Base-by-base conservation (phyloP, 2,888 invertebrate genomes). In the Andricus quercusramuli region DNA sequence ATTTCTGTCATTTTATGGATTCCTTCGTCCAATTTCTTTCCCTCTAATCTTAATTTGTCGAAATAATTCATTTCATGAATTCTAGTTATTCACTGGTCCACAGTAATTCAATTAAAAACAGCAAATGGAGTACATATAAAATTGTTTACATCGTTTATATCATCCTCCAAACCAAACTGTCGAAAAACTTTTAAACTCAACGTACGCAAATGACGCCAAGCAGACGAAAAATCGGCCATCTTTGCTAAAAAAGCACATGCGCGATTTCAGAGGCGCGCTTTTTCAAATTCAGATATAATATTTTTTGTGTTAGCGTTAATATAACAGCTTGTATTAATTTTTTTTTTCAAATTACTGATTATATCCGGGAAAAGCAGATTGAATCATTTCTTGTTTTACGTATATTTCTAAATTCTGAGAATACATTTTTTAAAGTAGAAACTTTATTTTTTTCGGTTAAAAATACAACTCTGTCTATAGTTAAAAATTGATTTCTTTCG, bases 1-100 rank as follows among this genome's bases (percentile, higher is more conserved):
- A 74, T 56, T 74, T 56, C 32, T 56, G 20, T 47, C 32, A 74
- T 20, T 32, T 74, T 56, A 74, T 56, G 51, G 32, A 74, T 74
- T 56, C 74, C 74, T 32, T 74, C 56, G 32, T 74, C 74, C 29
- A 74, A 25, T 3, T 29, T 56, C 13, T 32, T 51, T n/a, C 74
- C 74, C 51, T 56, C 29, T 32, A 56, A 29, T 15, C 20, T 51
- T 15, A 74, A 11, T 15, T 51, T 67, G 9, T 67, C 66, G 41
- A 67, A 67, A n/a, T 37, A 67, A 67, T 67, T 41, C 62, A 62
- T 62, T 62, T 62, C n/a, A 62, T 25, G 13, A 25, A 62, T 13
- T 62, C 25, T 25, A 22, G 15, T 4, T 25, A 62, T 5, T n/a
- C n/a, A 25, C 25, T 25, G 25, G 15, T 62, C 62, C 5, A 62